Conservation (phyloP, 1,140 invertebrate species). For the Potamilus streckersoni region DNA sequence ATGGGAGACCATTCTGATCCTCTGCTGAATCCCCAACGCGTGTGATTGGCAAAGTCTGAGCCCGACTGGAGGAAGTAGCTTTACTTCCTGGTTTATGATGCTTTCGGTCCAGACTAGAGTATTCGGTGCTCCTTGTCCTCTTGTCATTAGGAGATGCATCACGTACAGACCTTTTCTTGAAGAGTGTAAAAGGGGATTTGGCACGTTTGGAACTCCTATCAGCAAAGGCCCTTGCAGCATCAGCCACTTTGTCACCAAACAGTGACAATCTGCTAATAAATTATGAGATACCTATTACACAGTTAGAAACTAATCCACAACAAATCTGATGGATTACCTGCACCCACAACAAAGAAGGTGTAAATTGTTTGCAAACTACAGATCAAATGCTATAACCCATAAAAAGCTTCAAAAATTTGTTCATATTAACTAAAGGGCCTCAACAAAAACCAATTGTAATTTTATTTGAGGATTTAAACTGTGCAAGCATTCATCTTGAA, state of each 20-base stretch:
- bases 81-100: slow-evolving; percentile 24
- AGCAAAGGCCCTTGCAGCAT: slow-evolving; percentile 41
- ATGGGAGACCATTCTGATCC: slow-evolving; percentile 28
- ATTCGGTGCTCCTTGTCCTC: slow-evolving; percentile 51
- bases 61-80: slow-evolving; percentile 13
- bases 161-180: slow-evolving; percentile 59
- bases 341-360: too few species aligned
- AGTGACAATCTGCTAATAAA: slow-evolving; percentile 43
- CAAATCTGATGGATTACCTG: too few species aligned
- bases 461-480: too few species aligned
- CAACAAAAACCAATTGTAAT: too few species aligned
- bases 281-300: too few species aligned
- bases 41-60: slow-evolving; percentile 38
- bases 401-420: too few species aligned
- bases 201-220: slow-evolving; percentile 44
- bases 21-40: slow-evolving; percentile 31
- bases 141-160: slow-evolving; percentile 59
- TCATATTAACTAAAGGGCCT: too few species aligned
- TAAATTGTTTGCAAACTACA: too few species aligned
- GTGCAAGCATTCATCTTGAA: too few species aligned
- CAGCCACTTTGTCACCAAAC: slow-evolving; percentile 58
- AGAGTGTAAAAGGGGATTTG: slow-evolving; percentile 61
- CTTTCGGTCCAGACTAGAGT: slow-evolving; percentile 53
- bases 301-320: too few species aligned
- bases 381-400: too few species aligned